A percentile compares a stretch with the other conserved stretches of the same genome.
Evolutionary conservation across 2,113 vertebrate genomes (phyloP).

Genomic region (Perccottus glenii): DNA sequence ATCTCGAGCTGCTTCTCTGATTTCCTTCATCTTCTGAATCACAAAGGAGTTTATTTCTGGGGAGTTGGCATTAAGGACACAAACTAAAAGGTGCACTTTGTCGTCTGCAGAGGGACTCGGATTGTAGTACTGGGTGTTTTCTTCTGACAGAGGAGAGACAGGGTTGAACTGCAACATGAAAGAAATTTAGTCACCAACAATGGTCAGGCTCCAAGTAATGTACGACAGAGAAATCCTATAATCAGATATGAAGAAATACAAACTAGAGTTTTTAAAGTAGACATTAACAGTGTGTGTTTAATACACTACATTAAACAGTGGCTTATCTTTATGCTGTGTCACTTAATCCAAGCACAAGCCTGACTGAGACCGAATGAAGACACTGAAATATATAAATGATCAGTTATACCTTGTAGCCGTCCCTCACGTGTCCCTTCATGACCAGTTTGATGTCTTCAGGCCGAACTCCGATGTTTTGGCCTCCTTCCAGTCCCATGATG

Average conservation of each 20-base stretch:
- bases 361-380: no score
- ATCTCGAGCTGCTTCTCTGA: background rate
- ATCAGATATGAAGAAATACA: no score
- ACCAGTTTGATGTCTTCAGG: conserved; percentile 1
- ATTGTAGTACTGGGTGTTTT: background rate
- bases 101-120: background rate
- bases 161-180: background rate
- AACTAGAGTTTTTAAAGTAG: no score
- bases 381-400: background rate
- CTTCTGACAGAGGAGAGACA: background rate
- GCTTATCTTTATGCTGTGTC: no score
- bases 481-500: conserved; percentile 3
- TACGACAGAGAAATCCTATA: no score
- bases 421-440: conserved; percentile 2
- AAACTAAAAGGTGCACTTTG: background rate
- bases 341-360: no score
- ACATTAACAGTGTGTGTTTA: no score
- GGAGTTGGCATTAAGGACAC: background rate
- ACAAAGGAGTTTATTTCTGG: background rate
- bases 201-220: no score
- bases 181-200: background rate
- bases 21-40: background rate
- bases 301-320: no score
- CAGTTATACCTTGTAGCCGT: background rate
- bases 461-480: background rate